Conservation (phyloP, 2,797 vertebrate genomes). For the Avahi laniger region DNA sequence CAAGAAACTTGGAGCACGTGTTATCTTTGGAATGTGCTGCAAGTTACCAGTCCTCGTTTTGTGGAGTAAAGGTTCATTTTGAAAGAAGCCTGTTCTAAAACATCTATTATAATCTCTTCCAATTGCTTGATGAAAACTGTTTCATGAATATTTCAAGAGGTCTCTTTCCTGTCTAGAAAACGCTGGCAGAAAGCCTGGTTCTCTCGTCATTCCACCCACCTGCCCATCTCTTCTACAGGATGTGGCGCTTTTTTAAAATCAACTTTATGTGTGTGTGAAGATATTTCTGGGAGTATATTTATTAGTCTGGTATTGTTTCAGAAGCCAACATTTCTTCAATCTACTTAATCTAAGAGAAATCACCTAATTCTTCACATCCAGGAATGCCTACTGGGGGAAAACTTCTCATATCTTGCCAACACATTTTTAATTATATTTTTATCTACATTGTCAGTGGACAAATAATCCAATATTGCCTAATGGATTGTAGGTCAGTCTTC, state of each 20-base stretch:
- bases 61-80: background rate
- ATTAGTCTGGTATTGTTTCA: background rate
- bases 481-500: background rate
- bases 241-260: background rate
- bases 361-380: background rate
- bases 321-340: background rate
- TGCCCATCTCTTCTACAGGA: background rate
- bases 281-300: background rate
- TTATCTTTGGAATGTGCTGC: background rate
- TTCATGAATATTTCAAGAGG: conserved; percentile 23
- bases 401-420: background rate
- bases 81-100: conserved; percentile 1
- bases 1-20: background rate
- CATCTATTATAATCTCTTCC: conserved; percentile 19
- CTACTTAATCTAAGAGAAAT: background rate
- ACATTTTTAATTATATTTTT: background rate
- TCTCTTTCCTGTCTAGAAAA: background rate
- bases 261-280: background rate
- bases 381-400: background rate
- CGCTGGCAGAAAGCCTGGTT: background rate
- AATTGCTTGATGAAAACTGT: background rate
- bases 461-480: background rate
- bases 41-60: background rate
- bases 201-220: background rate
- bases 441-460: background rate